Conservation (phyloP, 2,797 vertebrate species). For the Coluber constrictor region DNA sequence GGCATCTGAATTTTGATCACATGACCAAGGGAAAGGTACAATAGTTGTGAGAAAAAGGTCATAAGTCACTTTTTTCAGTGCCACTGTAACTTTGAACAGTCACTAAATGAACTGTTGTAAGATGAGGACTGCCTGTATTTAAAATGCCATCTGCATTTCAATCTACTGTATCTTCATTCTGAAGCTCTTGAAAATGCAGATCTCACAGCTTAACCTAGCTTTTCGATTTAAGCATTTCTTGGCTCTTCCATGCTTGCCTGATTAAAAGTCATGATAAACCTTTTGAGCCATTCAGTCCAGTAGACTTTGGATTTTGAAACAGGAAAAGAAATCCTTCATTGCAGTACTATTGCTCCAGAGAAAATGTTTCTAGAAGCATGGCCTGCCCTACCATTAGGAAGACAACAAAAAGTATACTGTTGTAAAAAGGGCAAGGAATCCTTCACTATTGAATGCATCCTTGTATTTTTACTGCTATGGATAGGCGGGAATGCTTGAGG, state of each 20-base stretch:
- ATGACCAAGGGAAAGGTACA: neutral
- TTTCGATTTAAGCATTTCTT: neutral
- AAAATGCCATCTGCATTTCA: neutral
- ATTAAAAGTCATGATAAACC: neutral
- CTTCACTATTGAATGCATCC: neutral
- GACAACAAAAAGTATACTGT: neutral
- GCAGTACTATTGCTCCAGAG: neutral
- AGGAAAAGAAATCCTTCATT: neutral
- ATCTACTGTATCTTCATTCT: neutral
- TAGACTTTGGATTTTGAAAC: neutral
- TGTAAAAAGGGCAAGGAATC: neutral
- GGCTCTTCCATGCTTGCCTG: neutral
- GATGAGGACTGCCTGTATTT: neutral
- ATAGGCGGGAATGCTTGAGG: neutral
- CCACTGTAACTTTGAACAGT: neutral
- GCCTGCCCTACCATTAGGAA: neutral
- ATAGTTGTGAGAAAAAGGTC: neutral
- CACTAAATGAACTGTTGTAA: neutral
- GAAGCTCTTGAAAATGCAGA: neutral
- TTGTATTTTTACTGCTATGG: neutral
- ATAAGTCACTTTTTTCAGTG: neutral
- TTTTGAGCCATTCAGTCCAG: neutral
- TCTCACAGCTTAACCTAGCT: neutral
- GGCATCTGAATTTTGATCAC: neutral
- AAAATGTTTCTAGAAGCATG: neutral